Evolutionary conservation across 35 echinoderm and acorn worm species (phyloP), one percentile per base, ranked within the genome.

Genomic region (Stichopus chloronotus): DNA sequence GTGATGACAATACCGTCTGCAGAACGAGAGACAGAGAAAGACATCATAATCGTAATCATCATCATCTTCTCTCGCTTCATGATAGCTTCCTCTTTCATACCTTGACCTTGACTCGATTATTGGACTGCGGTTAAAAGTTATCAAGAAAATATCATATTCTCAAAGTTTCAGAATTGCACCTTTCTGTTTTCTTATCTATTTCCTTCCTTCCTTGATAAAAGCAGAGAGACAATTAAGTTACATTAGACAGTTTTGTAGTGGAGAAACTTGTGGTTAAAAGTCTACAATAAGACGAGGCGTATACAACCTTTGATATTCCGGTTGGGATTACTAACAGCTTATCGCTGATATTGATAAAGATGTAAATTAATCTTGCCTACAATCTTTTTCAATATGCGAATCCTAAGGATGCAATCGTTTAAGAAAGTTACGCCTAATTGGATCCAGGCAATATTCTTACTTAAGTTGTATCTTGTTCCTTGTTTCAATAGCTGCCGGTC

Each of bases 351-450:
- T 89, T 89, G 16, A 89, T 89, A 72, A 71, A 89, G 87, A 89
- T 89, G 59, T 72, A 89, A 89, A 89, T 89, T 89, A 72, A 89
- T 65, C 87, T 89, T 17, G 87, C 87, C 87, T 71, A 63, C 57
- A 71, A 89, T 89, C 87, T 89, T 63, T 89, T 89, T 89, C 87
- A 89, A 89, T 89, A 89, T 89, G 87, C 61, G 87, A 89, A 71
- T 89, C 65, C 61, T 55, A 53, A 25, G 87, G 25, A 72, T 17
- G 59, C 55, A 61, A 89, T 89, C 87, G 22, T 89, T 61, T 89
- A 54, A 65, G 87, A 89, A 63, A 23, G 87, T 89, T 63, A 89
- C 87, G 87, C 87, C 87, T 24, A 89, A 89, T 89, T 89, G 87
- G 87, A 89, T 61, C 65, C 87, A 43, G 87, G 87, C 87, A 89